Conservation (phyloP, 2,797 vertebrate genomes). For the Gallinago nigripennis region DNA sequence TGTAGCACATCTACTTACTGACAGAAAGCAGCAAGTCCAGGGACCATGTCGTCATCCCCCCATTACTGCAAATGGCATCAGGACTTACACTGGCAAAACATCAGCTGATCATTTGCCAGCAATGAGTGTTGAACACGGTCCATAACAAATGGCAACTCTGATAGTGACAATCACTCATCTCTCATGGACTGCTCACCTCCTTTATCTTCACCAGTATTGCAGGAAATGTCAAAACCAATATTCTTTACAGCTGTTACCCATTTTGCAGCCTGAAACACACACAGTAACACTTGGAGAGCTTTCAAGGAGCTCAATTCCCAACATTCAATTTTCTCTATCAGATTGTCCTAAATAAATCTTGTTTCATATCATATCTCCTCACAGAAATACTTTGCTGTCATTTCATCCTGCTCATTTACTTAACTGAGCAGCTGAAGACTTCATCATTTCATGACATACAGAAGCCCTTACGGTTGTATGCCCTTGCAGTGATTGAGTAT, state of each 20-base stretch:
- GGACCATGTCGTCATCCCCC: background rate
- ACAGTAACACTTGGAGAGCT: conserved; percentile 31
- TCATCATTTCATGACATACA: background rate
- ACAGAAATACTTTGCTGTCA: conserved; percentile 6
- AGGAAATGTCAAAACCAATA: conserved; percentile 51
- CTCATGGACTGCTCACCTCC: conserved; percentile 45
- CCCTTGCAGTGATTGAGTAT: background rate
- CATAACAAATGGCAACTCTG: background rate
- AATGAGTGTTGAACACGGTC: background rate
- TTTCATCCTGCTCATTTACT: background rate
- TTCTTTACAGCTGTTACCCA: conserved; percentile 12
- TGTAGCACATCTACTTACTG: background rate
- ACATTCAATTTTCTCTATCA: conserved; percentile 70
- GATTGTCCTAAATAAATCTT: conserved; percentile 69
- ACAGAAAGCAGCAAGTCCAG: background rate
- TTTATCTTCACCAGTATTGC: conserved; percentile 50
- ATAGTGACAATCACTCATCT: conserved; percentile 29
- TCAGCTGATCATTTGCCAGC: conserved; percentile 4
- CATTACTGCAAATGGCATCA: background rate
- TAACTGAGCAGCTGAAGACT: conserved; percentile 36
- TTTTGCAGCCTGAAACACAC: conserved; percentile 47
- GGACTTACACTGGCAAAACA: background rate
- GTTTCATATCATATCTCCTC: conserved; percentile 33
- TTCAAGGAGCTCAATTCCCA: conserved; percentile 58
- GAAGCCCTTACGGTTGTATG: background rate